These are phyloP conservation scores for Gonatopus flavifemur DNA, from an alignment of 1,140 invertebrate species.

Conservation along the genomic window DNA sequence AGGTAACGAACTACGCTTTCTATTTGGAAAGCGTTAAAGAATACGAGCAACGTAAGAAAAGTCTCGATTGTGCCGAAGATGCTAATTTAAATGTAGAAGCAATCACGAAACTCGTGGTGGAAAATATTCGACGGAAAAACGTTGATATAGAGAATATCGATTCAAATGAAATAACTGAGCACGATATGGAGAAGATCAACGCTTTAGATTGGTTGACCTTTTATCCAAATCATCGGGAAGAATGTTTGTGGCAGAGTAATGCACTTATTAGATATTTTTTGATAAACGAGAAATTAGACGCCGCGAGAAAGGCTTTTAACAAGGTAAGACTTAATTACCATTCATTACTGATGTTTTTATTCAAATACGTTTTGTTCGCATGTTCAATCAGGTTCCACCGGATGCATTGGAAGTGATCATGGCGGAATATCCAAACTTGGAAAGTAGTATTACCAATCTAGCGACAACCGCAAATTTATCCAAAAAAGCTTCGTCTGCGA, in stretches of 20 bases:
- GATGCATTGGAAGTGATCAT: constrained; percentile 68
- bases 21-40: constrained; percentile 74
- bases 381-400: constrained; percentile 54
- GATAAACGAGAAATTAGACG: constrained; percentile 66
- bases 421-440: constrained; percentile 59
- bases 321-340: constrained; percentile 56
- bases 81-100: constrained; percentile 80
- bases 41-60: constrained; percentile 63
- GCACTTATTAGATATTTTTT: constrained; percentile 85
- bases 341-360: constrained; percentile 6
- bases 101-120: constrained; percentile 82
- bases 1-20: constrained; percentile 76
- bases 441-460: constrained; percentile 50
- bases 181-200: constrained; percentile 76
- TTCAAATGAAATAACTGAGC: constrained; percentile 54
- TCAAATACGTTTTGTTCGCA: background rate
- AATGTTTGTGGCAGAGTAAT: constrained; percentile 84
- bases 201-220: constrained; percentile 88
- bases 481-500: constrained; percentile 56
- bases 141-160: constrained; percentile 33
- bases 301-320: constrained; percentile 68
- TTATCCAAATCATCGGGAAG: constrained; percentile 74
- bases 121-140: constrained; percentile 66
- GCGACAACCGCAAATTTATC: constrained; percentile 49
- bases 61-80: constrained; percentile 68